phyloP scores from a whole-genome alignment of 2,888 invertebrate genomes.

The Latrodectus elegans region DNA sequence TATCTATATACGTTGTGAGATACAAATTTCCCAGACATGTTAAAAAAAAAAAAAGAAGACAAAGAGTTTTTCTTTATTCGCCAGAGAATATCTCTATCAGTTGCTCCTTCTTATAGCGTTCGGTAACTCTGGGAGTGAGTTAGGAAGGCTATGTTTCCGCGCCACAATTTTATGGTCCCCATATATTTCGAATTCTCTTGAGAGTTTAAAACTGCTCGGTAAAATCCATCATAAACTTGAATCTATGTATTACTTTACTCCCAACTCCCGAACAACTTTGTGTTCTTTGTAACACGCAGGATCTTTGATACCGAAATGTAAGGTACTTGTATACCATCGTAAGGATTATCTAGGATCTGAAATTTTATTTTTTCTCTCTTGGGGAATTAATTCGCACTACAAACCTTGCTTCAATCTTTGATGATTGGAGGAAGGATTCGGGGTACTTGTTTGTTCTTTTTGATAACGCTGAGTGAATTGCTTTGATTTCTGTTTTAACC shows the following conservation, averaged over 20 bases:
- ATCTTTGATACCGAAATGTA: too few relatives aligned
- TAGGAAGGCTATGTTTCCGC: constrained; percentile 7
- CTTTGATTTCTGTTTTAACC: too few relatives aligned
- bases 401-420: too few relatives aligned
- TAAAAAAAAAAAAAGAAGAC: not conserved
- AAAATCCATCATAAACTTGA: constrained; percentile 18
- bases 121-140: constrained; percentile 7
- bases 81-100: constrained; percentile 32
- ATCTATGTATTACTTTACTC: constrained; percentile 15
- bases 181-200: constrained; percentile 19
- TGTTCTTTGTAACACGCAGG: too few relatives aligned
- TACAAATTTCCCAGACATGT: not conserved
- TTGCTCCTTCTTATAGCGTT: constrained; percentile 10
- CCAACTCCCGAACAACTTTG: too few relatives aligned
- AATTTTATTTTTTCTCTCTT: too few relatives aligned
- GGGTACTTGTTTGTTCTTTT: too few relatives aligned
- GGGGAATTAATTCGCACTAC: too few relatives aligned
- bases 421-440: too few relatives aligned
- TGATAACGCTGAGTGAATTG: too few relatives aligned
- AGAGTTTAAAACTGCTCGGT: not conserved
- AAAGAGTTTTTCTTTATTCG: constrained; percentile 16
- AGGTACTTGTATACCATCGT: too few relatives aligned
- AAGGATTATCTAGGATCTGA: too few relatives aligned
- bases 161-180: constrained; percentile 16
- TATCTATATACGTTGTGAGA: constrained; percentile 15